phyloP scores from a whole-genome alignment of 2,113 vertebrate species.

The Ciconia boyciana region DNA sequence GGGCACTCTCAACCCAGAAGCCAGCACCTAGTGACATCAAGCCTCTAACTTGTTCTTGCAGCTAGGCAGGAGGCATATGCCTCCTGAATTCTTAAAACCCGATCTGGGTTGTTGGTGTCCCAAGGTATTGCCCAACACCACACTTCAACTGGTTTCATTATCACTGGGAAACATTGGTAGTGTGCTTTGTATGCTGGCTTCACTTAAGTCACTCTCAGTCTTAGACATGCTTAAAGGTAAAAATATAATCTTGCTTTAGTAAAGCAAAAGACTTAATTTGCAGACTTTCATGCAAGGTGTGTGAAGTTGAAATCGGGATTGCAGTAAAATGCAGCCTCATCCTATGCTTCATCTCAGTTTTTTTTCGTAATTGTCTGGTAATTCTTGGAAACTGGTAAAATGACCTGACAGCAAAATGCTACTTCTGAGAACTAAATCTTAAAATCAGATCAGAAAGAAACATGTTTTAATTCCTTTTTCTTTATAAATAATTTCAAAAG shows the following conservation, averaged over 20 bases:
- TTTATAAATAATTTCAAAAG: neutral
- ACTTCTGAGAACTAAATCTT: neutral
- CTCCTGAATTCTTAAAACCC: neutral
- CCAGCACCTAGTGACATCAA: neutral
- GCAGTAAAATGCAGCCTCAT: neutral
- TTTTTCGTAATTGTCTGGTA: neutral
- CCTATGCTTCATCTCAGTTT: neutral
- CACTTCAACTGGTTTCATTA: neutral
- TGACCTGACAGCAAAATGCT: neutral
- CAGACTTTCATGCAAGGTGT: neutral
- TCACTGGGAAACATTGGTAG: neutral
- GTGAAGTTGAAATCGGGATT: neutral
- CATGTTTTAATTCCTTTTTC: neutral
- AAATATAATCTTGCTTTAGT: neutral
- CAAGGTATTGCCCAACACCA: neutral
- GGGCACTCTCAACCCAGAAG: neutral
- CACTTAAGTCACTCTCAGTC: neutral
- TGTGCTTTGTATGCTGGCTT: neutral
- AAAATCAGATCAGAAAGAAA: neutral
- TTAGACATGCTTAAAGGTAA: neutral
- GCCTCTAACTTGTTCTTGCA: neutral
- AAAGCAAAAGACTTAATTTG: neutral
- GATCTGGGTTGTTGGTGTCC: neutral
- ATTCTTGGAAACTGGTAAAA: neutral
- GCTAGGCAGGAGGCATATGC: neutral